Evolutionary conservation across 2,113 vertebrate genomes (phyloP).

Genomic region (Tupaia chinensis): DNA sequence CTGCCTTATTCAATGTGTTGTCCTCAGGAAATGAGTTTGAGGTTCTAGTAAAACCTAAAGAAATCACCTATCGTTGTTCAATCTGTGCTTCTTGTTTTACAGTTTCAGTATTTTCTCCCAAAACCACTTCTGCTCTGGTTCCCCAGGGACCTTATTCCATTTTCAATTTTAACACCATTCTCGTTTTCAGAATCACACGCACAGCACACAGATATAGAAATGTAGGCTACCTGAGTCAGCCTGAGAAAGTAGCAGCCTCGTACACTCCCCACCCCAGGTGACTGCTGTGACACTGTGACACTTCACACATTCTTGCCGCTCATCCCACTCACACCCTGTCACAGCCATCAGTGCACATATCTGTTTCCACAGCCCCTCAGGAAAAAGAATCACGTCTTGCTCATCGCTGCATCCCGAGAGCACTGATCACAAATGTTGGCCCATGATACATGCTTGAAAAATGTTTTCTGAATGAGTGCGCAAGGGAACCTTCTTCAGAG

Average conservation of each 20-base stretch:
- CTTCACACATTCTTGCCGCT: background rate
- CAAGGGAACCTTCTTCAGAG: background rate
- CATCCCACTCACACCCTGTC: too few species aligned
- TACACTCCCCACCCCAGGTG: background rate
- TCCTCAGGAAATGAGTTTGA: background rate
- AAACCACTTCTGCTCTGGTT: slow-evolving; percentile 75
- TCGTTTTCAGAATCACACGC: slow-evolving; percentile 60
- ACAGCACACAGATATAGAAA: slow-evolving; percentile 58
- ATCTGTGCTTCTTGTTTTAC: slow-evolving; percentile 65
- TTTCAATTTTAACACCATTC: slow-evolving; percentile 74
- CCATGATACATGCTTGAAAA: background rate
- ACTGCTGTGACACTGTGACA: background rate
- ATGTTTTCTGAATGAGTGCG: background rate
- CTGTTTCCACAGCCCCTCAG: background rate
- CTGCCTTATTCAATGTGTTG: background rate
- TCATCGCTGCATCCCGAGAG: background rate
- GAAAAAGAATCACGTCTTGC: background rate
- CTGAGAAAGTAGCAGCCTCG: background rate
- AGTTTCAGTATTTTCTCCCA: slow-evolving; percentile 47
- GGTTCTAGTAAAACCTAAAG: background rate
- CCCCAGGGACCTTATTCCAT: slow-evolving; percentile 60
- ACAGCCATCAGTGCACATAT: rapidly evolving
- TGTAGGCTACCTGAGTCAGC: slow-evolving; percentile 12
- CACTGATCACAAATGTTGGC: too few species aligned
- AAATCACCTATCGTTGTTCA: slow-evolving; percentile 6